Base-by-base conservation (phyloP, 2,888 invertebrate species). In the Cetonia aurata region DNA sequence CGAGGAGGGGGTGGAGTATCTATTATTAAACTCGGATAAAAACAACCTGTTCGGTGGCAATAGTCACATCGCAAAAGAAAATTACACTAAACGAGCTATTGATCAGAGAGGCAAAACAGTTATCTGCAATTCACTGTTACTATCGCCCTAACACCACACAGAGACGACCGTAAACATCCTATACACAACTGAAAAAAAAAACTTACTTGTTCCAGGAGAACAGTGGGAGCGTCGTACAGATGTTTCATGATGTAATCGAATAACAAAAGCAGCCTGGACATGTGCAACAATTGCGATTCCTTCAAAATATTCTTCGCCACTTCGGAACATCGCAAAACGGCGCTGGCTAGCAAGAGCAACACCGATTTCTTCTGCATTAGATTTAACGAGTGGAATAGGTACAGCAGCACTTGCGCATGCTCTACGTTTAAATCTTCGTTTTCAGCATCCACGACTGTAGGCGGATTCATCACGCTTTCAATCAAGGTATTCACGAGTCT, bases 351-450 rank as follows among this genome's bases (percentile, higher is more conserved):
- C 77, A 93, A 88, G 8, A 98, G 87, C 44, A 98, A 87, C 0
- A 98, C 94, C 1, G 95, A 93, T 84, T 98, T 98, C 86, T 98
- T 98, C 85, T 98, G 96, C 95, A 97, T 96, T 73, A 98, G 87
- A 78, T 96, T 96, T 71, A 98, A 85, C 0, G 96, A 96, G 84
- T 98, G 98, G 85, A 98, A 98, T 10, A 98, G 86, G 83, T 98
- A 98, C 8, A 98, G 88, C 73, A 98, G 85, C 44, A 98, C 87
- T 83, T 98, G 98, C 0, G 96, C 94, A 84, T 98, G 98, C 83
- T 98, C 98, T 60, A 98, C 96, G 83, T 98, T 98, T 72, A 98
- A 86, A 87, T 98, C 98, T 90, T 93, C 93, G 80, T 90, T 91
- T 79, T 93, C 93, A 33, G 89, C 88, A 78, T 93, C 92, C 75